Evolutionary conservation across 2,888 invertebrate species (phyloP).

Genomic region (Busseola fusca): DNA sequence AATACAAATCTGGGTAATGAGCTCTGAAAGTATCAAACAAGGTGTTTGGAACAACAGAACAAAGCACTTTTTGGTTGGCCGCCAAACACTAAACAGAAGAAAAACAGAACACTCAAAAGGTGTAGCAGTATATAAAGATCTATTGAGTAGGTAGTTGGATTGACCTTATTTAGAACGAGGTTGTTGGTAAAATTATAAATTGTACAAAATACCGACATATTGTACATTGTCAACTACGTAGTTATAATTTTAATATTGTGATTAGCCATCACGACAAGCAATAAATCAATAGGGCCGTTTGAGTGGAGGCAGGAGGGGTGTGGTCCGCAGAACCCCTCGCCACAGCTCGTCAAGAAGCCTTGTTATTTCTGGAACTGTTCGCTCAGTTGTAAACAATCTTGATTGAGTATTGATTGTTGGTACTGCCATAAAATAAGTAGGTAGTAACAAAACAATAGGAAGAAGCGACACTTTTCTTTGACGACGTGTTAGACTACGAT

Average conservation of each 20-base stretch:
- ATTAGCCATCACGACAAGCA: slow-evolving; percentile 19
- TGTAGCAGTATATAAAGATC: neutral
- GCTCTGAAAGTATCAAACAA: neutral
- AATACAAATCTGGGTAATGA: neutral
- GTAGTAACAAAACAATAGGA: neutral
- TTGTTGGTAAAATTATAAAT: neutral
- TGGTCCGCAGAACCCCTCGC: slow-evolving; percentile 8
- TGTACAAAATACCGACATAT: neutral
- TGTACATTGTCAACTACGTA: neutral
- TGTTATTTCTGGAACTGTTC: slow-evolving; percentile 51
- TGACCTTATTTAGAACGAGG: neutral
- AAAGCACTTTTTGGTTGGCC: neutral
- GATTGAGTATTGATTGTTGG: slow-evolving; percentile 48
- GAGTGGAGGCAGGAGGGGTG: slow-evolving; percentile 29
- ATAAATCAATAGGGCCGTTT: slow-evolving; percentile 41
- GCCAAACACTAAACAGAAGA: slow-evolving; percentile 1
- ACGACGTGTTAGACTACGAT: neutral
- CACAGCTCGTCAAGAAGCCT: slow-evolving; percentile 22
- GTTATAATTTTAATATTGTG: neutral
- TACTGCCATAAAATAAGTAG: slow-evolving; percentile 12
- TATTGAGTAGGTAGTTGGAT: neutral
- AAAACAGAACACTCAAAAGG: slow-evolving; percentile 5
- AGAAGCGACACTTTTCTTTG: neutral
- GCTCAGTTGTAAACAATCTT: slow-evolving; percentile 33
- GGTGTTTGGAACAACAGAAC: neutral